Evolutionary conservation across 1,140 invertebrate species (phyloP).

Genomic region (Cyphomyrmex costatus): DNA sequence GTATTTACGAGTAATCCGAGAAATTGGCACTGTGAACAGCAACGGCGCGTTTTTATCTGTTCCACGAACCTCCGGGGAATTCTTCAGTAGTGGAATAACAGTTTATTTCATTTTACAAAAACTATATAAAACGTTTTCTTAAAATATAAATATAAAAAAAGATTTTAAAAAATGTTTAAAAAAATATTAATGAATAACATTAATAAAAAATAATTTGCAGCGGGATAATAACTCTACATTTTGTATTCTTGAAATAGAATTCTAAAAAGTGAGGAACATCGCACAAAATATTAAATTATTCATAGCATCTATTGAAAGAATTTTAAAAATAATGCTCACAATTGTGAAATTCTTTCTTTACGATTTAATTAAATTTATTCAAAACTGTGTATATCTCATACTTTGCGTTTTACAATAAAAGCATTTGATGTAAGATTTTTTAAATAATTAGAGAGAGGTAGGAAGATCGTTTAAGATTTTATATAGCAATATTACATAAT

Average conservation of each 20-base stretch:
- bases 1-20: conserved; percentile 12
- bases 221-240: neutral
- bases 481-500: neutral
- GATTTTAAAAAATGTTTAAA: neutral
- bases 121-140: neutral
- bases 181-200: neutral
- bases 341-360: conserved; percentile 4
- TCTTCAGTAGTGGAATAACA: neutral
- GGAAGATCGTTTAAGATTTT: neutral
- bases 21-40: conserved; percentile 5
- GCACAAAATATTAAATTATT: neutral
- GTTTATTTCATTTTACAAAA: neutral
- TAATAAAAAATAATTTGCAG: neutral
- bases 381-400: neutral
- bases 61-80: neutral
- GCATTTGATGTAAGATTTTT: neutral
- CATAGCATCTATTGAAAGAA: neutral
- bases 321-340: neutral
- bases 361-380: neutral
- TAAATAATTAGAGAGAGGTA: neutral
- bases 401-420: neutral
- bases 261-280: neutral
- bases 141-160: neutral
- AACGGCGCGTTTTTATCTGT: neutral
- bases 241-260: neutral